Evolutionary conservation across 1,140 invertebrate species (phyloP), one percentile per base, ranked within the genome.

Genomic region (Helicoverpa zea): DNA sequence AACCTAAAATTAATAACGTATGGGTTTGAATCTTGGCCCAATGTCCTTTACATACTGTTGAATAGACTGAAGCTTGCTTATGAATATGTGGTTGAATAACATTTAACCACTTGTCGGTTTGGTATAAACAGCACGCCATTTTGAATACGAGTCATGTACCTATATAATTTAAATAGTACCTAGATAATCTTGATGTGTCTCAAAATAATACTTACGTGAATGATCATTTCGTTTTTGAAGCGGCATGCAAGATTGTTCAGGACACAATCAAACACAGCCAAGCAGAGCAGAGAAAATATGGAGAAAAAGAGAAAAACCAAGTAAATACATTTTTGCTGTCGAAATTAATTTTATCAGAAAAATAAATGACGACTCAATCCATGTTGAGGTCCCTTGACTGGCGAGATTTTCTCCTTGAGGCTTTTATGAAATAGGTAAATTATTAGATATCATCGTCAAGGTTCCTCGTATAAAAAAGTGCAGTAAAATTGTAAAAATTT

Each of bases 191-290:
- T 88, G 92, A 94, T 94, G 94, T 94, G 94, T 95, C 92, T 92
- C 94, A 95, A 94, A 95, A 94, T 91, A 95, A 96, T 97, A 97
- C 97, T 98, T 98, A 96, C 98, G 97, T 95, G 97, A 96, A 96
- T 95, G 94, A 95, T 95, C 91, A 92, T 97, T 98, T 97, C 96
- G 97, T 95, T 95, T 96, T 96, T 96, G 96, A 96, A 97, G 96
- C 96, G 94, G 96, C 96, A 97, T 97, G 96, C 96, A 97, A 96
- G 93, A 96, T 96, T 96, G 96, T 96, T 96, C 95, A 96, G 96
- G 96, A 96, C 95, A 96, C 96, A 97, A 96, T 96, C 96, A 96
- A 96, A 96, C 96, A 96, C 96, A 96, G 96, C 96, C 96, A 97
- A 97, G 96, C 96, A 97, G 96, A 97, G 96, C 96, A 97, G 96